Evolutionary conservation across 2,797 vertebrate genomes (phyloP).

Genomic region (Syngnathus acus): DNA sequence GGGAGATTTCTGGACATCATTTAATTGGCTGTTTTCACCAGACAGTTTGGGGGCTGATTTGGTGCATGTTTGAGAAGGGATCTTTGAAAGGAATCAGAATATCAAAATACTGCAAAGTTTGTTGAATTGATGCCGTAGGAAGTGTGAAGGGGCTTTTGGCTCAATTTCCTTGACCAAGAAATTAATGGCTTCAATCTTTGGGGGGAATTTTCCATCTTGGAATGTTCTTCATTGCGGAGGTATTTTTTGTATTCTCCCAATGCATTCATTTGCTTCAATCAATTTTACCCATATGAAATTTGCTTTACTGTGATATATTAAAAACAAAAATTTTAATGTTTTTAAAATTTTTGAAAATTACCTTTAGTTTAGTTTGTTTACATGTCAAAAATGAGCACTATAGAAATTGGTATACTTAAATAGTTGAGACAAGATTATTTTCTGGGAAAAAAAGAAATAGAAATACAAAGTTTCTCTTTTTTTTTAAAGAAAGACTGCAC

Average conservation of each 20-base stretch:
- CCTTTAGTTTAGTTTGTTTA: too few relatives aligned
- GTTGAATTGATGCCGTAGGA: not conserved
- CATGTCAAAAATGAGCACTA: too few relatives aligned
- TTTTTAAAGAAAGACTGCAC: not conserved
- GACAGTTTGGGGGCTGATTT: not conserved
- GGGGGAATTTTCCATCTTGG: not conserved
- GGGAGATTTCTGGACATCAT: not conserved
- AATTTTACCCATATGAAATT: too few relatives aligned
- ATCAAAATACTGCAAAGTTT: not conserved
- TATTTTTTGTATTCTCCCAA: too few relatives aligned
- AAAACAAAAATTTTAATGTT: too few relatives aligned
- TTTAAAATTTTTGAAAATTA: too few relatives aligned
- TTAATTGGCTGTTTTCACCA: slow-evolving; percentile 9
- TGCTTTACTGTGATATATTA: too few relatives aligned
- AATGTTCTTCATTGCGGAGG: not conserved
- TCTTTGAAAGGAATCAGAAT: not conserved
- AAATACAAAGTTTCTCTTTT: not conserved
- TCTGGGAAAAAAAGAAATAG: not conserved
- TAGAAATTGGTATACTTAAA: not conserved
- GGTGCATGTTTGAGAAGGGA: not conserved
- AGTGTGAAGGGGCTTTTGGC: not conserved
- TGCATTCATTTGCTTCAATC: too few relatives aligned
- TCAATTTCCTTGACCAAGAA: not conserved
- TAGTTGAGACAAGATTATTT: not conserved
- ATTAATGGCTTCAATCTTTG: not conserved